Evolutionary conservation across 2,797 vertebrate genomes (phyloP).

Genomic region (Galagoides demidoff): DNA sequence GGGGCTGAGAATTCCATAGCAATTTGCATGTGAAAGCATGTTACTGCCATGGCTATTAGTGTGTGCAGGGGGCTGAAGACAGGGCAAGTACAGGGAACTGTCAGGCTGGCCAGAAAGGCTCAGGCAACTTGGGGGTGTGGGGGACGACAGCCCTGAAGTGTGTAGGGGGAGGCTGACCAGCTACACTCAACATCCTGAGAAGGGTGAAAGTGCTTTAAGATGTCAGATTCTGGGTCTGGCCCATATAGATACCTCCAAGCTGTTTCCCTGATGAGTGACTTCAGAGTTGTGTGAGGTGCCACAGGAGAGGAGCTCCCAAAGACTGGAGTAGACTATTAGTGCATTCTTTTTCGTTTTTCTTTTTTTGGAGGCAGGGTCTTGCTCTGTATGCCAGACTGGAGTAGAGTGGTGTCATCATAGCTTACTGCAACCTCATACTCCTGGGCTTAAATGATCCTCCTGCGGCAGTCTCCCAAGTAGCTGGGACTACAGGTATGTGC

Average conservation of each 20-base stretch:
- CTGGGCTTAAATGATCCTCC: not conserved
- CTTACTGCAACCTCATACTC: not conserved
- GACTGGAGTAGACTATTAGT: not conserved
- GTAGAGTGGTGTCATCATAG: not conserved
- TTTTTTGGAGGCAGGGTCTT: not conserved
- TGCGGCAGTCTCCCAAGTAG: not conserved
- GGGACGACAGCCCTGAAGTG: not conserved
- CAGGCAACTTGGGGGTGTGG: not conserved
- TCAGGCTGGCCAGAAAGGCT: slow-evolving; percentile 62
- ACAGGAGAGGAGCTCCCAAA: not conserved
- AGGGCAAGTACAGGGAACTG: slow-evolving; percentile 66
- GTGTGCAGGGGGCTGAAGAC: slow-evolving; percentile 70
- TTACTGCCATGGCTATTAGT: slow-evolving; percentile 81
- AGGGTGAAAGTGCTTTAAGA: not conserved
- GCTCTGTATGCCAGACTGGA: not conserved
- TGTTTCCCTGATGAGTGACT: not conserved
- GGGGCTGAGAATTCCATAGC: slow-evolving; percentile 82
- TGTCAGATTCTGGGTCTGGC: slow-evolving; percentile 8
- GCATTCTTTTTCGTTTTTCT: not conserved
- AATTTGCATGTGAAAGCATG: slow-evolving; percentile 85
- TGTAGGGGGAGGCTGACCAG: not conserved
- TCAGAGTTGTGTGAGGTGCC: not conserved
- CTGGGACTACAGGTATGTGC: not conserved
- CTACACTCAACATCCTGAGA: not conserved
- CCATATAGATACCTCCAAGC: not conserved